A percentile compares a stretch with the other conserved stretches of the same genome.
phyloP scores from a whole-genome alignment of 2,888 invertebrate species.

The Tenthredo mesomela region DNA sequence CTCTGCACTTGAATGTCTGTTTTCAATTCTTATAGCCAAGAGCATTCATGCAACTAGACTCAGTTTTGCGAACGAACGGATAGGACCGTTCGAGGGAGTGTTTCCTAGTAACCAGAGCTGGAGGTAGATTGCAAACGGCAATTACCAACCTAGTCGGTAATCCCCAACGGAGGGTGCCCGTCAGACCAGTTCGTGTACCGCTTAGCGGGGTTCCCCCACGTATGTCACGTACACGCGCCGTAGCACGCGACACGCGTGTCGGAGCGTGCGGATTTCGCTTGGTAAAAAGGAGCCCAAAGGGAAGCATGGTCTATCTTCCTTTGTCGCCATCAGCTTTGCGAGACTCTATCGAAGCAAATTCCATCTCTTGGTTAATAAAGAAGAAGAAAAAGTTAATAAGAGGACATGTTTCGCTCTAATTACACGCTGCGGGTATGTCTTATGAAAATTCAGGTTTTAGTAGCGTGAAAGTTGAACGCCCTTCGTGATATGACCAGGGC shows the following conservation, averaged over 20 bases:
- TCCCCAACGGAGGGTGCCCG: constrained; percentile 61
- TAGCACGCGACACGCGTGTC: constrained; percentile 66
- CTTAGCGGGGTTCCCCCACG: constrained; percentile 54
- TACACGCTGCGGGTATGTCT: neutral
- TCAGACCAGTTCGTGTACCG: constrained; percentile 49
- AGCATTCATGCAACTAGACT: neutral
- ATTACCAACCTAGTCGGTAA: constrained; percentile 72
- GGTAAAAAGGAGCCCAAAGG: constrained; percentile 61
- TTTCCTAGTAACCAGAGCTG: constrained; percentile 48
- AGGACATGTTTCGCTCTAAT: neutral
- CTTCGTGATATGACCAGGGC: constrained; percentile 13
- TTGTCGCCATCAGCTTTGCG: neutral
- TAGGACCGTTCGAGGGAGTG: constrained; percentile 31
- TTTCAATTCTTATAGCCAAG: neutral
- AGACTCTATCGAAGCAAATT: neutral
- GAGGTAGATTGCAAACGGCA: constrained; percentile 72
- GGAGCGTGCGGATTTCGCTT: constrained; percentile 65
- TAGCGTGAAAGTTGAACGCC: neutral
- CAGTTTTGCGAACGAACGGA: neutral
- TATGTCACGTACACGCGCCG: constrained; percentile 71
- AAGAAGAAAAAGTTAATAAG: neutral
- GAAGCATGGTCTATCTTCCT: constrained; percentile 11
- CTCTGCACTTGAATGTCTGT: neutral
- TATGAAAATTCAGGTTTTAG: neutral
- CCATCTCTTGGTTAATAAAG: neutral